These are phyloP conservation scores for Biston stratarius DNA, from an alignment of 2,888 invertebrate genomes.

Conservation along the genomic window DNA sequence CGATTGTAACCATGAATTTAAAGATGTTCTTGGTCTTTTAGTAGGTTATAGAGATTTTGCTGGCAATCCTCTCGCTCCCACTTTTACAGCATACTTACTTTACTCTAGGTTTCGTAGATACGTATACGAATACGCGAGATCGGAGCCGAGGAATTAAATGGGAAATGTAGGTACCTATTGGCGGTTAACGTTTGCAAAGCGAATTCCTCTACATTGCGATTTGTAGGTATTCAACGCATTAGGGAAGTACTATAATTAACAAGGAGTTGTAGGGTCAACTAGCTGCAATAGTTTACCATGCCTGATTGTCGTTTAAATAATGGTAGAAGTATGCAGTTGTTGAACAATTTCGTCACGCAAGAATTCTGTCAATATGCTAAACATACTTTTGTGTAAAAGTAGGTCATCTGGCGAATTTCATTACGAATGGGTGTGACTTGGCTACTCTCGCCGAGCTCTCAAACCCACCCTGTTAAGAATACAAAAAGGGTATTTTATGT, in stretches of 20 bases:
- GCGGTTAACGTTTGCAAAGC: too few relatives aligned
- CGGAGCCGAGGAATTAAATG: too few relatives aligned
- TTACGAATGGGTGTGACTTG: constrained; percentile 26
- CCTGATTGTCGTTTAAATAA: background rate
- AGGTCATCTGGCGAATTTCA: constrained; percentile 32
- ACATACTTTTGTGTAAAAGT: constrained; percentile 27
- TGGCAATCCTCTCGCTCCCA: too few relatives aligned
- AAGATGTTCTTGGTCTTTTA: too few relatives aligned
- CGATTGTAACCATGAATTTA: too few relatives aligned
- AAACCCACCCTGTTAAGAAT: constrained; percentile 11
- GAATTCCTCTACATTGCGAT: too few relatives aligned
- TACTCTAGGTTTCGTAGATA: too few relatives aligned
- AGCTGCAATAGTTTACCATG: background rate
- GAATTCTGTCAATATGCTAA: constrained; percentile 28
- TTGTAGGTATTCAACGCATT: background rate
- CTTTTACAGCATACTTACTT: too few relatives aligned
- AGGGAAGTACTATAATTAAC: background rate
- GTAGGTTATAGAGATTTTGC: too few relatives aligned
- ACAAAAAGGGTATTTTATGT: constrained; percentile 14
- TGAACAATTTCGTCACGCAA: constrained; percentile 26
- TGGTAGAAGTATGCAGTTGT: background rate
- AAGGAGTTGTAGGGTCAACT: background rate
- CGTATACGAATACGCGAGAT: too few relatives aligned
- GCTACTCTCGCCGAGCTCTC: constrained; percentile 26
- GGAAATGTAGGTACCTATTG: too few relatives aligned